Base-by-base conservation (phyloP, 2,888 invertebrate genomes). In the Anarsia innoxiella region DNA sequence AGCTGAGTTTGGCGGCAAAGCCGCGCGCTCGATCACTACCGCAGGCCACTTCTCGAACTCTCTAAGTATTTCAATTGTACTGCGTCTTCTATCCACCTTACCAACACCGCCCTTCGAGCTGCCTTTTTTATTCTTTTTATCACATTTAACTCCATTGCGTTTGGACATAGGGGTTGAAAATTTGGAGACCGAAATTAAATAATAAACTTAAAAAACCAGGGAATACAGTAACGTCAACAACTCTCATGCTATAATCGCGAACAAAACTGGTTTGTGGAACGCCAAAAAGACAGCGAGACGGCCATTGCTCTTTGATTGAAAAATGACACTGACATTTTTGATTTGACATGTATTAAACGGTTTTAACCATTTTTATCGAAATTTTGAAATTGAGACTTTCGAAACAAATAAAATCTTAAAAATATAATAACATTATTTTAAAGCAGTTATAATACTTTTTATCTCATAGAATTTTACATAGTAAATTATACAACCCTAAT, bases 11-110 rank as follows among this genome's bases (percentile, higher is more conserved):
- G 66, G 61, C 23, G 56, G 56, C 45, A 80, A 64, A 44, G 78
- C 67, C 30, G 56, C 46, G 28, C 72, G 71, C 34, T 56, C 27
- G 10, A 80, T 10, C 2, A 51, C 2, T 30, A 80, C 72, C 19
- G 43, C 28, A 1, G 79, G 77, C 2, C 51, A 35, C 45, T 66
- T 67, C 19, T 56, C 42, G 48, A 76, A 79, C 10, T 73, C 76
- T 27, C 56, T 52, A 39, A 75, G 76, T 9, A 5, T 40, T 59
- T 63, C 56, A 48, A 40, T 37, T 58, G 63, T n/a, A n/a, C 36
- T 55, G 56, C 44, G 51, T 52, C 41, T 49, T 59, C 43, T 23
- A 9, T 35, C 41, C 38, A 35, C 28, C 4, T 12, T n/a, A 15
- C 14, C 23, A 25, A 26, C 33, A 25, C 4, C 25, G n/a, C 25